Percentiles rank a stretch among this genome's conserved stretches.
Conservation (phyloP, 2,888 invertebrate genomes). For the Drosophila niveifrons region DNA sequence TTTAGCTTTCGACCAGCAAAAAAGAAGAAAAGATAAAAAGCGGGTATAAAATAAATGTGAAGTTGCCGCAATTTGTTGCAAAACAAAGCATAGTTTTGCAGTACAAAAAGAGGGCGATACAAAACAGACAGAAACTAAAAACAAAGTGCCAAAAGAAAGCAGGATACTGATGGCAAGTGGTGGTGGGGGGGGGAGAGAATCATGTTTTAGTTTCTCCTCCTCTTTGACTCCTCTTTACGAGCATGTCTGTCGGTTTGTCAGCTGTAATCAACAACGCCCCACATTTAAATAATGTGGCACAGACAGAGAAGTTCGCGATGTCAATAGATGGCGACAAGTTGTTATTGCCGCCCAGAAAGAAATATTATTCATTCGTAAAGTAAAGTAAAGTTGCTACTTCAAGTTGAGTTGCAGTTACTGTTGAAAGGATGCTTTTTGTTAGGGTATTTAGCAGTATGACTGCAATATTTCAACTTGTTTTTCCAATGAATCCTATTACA, state of each 20-base stretch:
- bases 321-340: slow-evolving; percentile 24
- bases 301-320: slow-evolving; percentile 26
- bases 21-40: slow-evolving; percentile 32
- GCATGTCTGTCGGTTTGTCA: not conserved
- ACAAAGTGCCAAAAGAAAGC: slow-evolving; percentile 37
- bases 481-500: not conserved
- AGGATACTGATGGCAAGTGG: slow-evolving; percentile 1
- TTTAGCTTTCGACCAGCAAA: slow-evolving; percentile 17
- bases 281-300: slow-evolving; percentile 32
- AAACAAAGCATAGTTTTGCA: slow-evolving; percentile 55
- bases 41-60: slow-evolving; percentile 35
- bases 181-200: too few species aligned
- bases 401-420: not conserved
- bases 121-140: slow-evolving; percentile 15
- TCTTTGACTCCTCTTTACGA: not conserved
- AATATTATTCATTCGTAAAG: not conserved
- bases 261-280: slow-evolving; percentile 47
- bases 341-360: slow-evolving; percentile 11
- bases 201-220: slow-evolving; percentile 32
- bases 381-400: not conserved
- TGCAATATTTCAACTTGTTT: not conserved
- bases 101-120: slow-evolving; percentile 15
- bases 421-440: not conserved
- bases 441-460: not conserved
- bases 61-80: slow-evolving; percentile 56